Conservation (phyloP, 2,113 vertebrate genomes). For the Hipposideros armiger region DNA sequence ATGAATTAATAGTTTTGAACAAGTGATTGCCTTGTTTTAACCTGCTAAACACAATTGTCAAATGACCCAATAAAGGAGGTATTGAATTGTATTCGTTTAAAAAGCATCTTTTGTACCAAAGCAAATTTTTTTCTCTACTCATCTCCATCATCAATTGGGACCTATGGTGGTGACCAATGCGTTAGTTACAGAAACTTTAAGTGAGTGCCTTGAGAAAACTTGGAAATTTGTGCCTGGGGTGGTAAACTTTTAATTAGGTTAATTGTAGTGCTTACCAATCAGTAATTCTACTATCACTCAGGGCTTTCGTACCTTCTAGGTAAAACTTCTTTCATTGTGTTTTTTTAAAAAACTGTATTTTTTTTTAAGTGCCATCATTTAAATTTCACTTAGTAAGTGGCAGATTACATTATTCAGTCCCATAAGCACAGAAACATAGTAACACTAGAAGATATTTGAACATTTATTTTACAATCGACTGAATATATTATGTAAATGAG, state of each 20-base stretch:
- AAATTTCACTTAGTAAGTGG: slow-evolving; percentile 93
- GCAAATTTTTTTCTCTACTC: slow-evolving; percentile 87
- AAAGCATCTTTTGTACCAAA: slow-evolving; percentile 88
- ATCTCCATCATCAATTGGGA: slow-evolving; percentile 86
- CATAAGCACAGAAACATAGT: slow-evolving; percentile 90
- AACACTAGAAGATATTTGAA: slow-evolving; percentile 89
- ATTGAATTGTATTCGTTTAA: slow-evolving; percentile 81
- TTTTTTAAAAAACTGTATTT: slow-evolving; percentile 86
- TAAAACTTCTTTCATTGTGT: slow-evolving; percentile 87
- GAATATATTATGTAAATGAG: slow-evolving; percentile 92
- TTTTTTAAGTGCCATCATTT: slow-evolving; percentile 91
- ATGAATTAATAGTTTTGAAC: slow-evolving; percentile 76
- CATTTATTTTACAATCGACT: slow-evolving; percentile 90
- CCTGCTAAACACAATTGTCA: slow-evolving; percentile 80
- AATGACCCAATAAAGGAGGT: slow-evolving; percentile 78
- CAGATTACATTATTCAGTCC: slow-evolving; percentile 90
- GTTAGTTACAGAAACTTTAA: slow-evolving; percentile 87
- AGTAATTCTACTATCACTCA: slow-evolving; percentile 89
- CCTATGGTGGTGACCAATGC: slow-evolving; percentile 85
- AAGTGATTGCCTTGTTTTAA: slow-evolving; percentile 85
- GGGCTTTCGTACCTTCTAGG: slow-evolving; percentile 90
- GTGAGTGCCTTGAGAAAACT: slow-evolving; percentile 90
- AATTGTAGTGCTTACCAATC: slow-evolving; percentile 89
- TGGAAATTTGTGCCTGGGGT: slow-evolving; percentile 89
- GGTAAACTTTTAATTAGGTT: slow-evolving; percentile 90